Conservation (phyloP, 2,888 invertebrate species). For the Homarus gammarus region DNA sequence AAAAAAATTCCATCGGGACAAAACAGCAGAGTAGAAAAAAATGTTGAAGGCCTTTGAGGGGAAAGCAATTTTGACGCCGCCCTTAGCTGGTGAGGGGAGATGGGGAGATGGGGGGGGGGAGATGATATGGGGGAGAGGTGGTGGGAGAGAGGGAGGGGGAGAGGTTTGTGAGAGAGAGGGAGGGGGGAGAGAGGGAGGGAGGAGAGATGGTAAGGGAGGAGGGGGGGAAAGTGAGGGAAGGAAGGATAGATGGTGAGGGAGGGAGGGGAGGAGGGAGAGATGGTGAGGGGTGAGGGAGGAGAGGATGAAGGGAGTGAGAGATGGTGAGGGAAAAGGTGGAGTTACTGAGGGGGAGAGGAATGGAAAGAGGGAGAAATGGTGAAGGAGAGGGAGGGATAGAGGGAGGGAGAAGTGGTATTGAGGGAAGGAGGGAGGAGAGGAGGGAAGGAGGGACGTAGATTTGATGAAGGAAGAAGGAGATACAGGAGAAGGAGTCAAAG, state of each 20-base stretch:
- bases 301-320: no score
- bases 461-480: no score
- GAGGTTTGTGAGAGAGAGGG: background rate
- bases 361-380: background rate
- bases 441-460: background rate
- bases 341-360: no score
- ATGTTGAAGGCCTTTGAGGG: no score
- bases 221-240: background rate
- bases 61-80: no score
- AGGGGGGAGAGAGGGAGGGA: background rate
- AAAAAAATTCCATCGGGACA: no score
- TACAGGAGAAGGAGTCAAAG: background rate
- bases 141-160: background rate
- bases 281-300: no score
- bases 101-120: background rate
- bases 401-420: background rate
- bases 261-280: background rate
- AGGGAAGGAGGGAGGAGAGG: background rate
- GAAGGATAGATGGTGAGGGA: background rate
- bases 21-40: no score
- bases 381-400: background rate
- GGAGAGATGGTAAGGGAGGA: no score
- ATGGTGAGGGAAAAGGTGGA: no score
- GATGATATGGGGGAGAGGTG: background rate
- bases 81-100: no score